Evolutionary conservation across 2,113 vertebrate genomes (phyloP).

Genomic region (Oenanthe oenanthe): DNA sequence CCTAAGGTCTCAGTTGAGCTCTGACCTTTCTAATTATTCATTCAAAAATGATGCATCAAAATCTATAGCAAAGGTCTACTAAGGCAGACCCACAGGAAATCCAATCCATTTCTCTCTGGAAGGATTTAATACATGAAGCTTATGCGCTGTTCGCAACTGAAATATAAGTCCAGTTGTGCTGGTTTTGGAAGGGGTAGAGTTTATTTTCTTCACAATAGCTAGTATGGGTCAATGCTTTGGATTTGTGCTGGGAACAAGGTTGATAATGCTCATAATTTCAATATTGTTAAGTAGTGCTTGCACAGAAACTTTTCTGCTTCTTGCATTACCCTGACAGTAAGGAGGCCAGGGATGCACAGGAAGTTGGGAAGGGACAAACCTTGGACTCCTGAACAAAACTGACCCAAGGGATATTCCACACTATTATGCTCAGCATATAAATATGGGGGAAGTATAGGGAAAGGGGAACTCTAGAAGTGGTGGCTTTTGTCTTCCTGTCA

Average conservation of each 20-base stretch:
- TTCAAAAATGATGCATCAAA: background rate
- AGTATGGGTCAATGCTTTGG: background rate
- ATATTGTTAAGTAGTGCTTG: background rate
- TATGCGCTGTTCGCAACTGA: background rate
- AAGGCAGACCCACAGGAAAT: background rate
- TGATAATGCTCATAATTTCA: background rate
- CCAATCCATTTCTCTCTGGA: background rate
- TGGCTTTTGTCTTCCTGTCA: background rate
- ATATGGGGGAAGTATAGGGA: background rate
- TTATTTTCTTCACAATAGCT: background rate
- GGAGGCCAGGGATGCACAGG: background rate
- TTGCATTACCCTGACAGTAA: background rate
- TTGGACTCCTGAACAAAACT: background rate
- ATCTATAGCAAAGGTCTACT: background rate
- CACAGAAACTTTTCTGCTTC: background rate
- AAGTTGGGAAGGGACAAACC: background rate
- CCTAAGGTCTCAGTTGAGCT: background rate
- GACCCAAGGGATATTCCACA: background rate
- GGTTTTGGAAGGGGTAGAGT: background rate
- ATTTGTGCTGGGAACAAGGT: background rate
- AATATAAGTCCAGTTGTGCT: background rate
- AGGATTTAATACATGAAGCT: background rate
- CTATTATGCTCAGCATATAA: background rate
- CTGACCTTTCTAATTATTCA: background rate
- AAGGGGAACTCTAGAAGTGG: background rate